Conservation (phyloP, 2,797 vertebrate genomes). For the Anomalospiza imberbis region DNA sequence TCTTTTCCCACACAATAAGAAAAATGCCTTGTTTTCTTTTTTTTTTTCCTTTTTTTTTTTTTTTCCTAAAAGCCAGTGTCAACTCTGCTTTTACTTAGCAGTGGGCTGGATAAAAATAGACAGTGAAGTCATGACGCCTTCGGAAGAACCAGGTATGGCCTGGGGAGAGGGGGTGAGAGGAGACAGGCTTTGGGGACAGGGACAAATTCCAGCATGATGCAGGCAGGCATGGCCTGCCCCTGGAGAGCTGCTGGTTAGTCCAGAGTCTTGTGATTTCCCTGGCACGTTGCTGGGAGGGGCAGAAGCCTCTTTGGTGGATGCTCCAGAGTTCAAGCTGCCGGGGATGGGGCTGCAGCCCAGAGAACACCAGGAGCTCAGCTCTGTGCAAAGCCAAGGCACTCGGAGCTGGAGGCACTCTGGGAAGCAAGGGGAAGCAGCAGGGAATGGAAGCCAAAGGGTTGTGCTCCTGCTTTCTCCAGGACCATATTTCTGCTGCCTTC, state of each 20-base stretch:
- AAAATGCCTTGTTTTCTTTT: conserved; percentile 37
- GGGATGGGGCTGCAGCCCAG: background rate
- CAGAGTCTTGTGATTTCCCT: background rate
- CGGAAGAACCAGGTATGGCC: conserved; percentile 41
- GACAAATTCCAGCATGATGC: background rate
- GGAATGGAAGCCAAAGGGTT: background rate
- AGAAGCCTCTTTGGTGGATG: background rate
- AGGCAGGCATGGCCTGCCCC: background rate
- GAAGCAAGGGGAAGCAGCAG: background rate
- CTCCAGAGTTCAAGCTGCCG: background rate
- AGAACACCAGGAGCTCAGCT: background rate
- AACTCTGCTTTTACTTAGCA: conserved; percentile 58
- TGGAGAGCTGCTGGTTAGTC: background rate
- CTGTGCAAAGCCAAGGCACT: background rate
- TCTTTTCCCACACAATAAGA: conserved; percentile 70
- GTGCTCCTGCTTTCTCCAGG: background rate
- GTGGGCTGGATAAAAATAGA: conserved; percentile 62
- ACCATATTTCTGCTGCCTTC: background rate
- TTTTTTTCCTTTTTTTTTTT: background rate
- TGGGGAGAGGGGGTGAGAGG: background rate
- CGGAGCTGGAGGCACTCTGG: background rate
- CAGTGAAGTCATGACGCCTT: conserved; percentile 31
- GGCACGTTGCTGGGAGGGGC: background rate
- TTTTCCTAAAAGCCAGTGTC: conserved; percentile 9
- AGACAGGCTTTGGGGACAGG: background rate